A percentile compares a stretch with the other conserved stretches of the same genome.
phyloP scores from a whole-genome alignment of 92 coral and sea anemone species.

The Desmophyllum pertusum region DNA sequence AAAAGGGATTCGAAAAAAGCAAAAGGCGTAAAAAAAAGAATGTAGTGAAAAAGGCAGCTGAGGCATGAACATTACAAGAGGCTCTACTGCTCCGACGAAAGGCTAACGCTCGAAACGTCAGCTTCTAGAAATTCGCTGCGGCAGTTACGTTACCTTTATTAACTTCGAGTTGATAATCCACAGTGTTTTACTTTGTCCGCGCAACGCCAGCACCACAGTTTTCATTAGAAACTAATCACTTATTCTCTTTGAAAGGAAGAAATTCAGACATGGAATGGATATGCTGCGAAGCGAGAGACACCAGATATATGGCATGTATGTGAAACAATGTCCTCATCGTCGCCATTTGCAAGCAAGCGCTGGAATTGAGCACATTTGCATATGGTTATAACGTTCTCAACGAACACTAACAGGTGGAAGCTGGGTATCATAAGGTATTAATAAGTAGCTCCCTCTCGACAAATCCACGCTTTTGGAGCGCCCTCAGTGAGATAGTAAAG shows the following conservation, averaged over 20 bases:
- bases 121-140: no score
- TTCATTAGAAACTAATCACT: no score
- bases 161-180: no score
- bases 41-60: slow-evolving; percentile 2
- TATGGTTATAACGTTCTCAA: slow-evolving; percentile 32
- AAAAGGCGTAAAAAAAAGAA: neutral
- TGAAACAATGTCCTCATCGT: slow-evolving; percentile 39
- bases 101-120: no score
- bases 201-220: no score
- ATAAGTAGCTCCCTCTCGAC: neutral
- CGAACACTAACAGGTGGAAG: no score
- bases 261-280: slow-evolving; percentile 36
- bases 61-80: slow-evolving; percentile 7
- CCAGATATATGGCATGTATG: slow-evolving; percentile 10
- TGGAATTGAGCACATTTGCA: slow-evolving; percentile 33
- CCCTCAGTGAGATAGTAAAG: neutral
- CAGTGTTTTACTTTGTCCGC: no score
- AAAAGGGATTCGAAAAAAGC: neutral
- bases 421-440: no score
- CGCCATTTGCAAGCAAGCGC: slow-evolving; percentile 34
- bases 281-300: no score
- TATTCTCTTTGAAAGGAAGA: slow-evolving; percentile 13
- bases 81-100: no score
- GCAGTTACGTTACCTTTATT: no score
- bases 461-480: neutral